Conservation (phyloP, 2,797 vertebrate genomes). For the Myiothlypis chrysogaster region DNA sequence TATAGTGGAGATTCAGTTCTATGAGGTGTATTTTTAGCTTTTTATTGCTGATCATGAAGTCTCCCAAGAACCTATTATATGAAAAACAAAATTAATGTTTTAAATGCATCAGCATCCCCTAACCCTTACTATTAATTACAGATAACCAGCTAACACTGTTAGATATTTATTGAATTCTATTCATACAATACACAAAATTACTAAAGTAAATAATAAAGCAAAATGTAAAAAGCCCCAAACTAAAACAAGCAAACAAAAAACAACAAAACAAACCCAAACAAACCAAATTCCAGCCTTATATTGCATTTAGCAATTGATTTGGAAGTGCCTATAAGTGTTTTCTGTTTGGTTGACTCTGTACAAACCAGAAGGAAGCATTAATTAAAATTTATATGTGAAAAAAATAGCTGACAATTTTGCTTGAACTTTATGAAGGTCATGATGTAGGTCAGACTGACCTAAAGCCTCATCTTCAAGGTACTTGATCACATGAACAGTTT, state of each 20-base stretch:
- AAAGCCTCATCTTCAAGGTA: neutral
- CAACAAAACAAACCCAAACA: neutral
- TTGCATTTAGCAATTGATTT: neutral
- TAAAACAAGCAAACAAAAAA: neutral
- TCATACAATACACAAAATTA: neutral
- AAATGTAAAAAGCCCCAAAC: fast-evolving
- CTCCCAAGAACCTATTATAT: neutral
- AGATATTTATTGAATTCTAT: neutral
- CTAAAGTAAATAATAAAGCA: neutral
- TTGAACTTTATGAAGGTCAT: neutral
- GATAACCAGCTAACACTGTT: neutral
- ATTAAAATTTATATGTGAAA: neutral
- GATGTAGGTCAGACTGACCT: neutral
- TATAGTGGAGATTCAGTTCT: neutral
- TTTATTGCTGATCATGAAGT: neutral
- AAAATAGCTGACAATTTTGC: neutral
- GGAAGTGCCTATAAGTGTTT: neutral
- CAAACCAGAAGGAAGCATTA: neutral
- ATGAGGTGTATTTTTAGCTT: neutral
- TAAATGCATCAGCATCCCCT: neutral
- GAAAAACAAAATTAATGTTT: neutral
- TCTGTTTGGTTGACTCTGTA: neutral
- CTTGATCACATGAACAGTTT: neutral
- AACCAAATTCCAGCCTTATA: neutral
- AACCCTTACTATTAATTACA: neutral